Conservation (phyloP, 2,888 invertebrate genomes). For the Phaedon cochleariae region DNA sequence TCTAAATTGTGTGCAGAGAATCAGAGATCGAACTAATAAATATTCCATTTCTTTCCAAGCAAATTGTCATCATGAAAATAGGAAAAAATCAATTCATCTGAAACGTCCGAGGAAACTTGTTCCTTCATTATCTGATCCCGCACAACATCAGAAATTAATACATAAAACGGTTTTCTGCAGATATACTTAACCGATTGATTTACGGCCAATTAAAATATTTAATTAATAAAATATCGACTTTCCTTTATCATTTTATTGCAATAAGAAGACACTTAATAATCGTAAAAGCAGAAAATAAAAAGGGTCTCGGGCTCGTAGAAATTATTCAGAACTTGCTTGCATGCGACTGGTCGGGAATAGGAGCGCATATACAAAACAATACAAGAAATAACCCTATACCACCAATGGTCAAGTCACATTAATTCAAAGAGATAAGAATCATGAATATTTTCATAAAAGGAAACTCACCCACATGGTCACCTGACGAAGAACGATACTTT, state of each 20-base stretch:
- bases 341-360: slow-evolving; percentile 30
- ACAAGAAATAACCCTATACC: background rate
- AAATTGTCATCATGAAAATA: background rate
- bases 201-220: slow-evolving; percentile 35
- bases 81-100: background rate
- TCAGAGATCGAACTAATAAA: too few relatives aligned
- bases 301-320: slow-evolving; percentile 35
- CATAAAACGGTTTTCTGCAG: slow-evolving; percentile 24
- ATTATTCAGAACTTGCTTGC: slow-evolving; percentile 39
- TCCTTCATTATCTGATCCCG: background rate
- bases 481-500: too few relatives aligned
- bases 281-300: slow-evolving; percentile 40
- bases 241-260: slow-evolving; percentile 26
- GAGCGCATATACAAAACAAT: slow-evolving; percentile 10
- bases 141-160: slow-evolving; percentile 28
- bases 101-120: background rate
- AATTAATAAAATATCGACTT: slow-evolving; percentile 34
- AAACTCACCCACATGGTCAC: too few relatives aligned
- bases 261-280: slow-evolving; percentile 33
- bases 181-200: slow-evolving; percentile 26
- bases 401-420: background rate
- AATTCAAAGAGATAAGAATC: background rate
- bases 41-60: too few relatives aligned
- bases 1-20: too few relatives aligned
- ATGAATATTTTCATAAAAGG: too few relatives aligned